Base-by-base conservation (phyloP, 2,797 vertebrate species). In the Vireo griseus region DNA sequence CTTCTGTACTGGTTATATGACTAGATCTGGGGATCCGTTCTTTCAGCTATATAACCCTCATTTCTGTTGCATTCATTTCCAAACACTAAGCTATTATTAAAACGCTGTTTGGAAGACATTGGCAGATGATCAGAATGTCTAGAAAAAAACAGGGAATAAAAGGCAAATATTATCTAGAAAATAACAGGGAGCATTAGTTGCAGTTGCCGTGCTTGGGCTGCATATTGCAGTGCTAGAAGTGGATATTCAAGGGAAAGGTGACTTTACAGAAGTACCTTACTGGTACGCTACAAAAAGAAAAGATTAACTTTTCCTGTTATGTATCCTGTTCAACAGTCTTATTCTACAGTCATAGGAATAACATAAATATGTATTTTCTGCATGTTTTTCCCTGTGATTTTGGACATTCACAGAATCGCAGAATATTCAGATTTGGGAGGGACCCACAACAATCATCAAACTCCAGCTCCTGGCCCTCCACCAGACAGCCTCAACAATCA, bases 221-320 rank as follows among this genome's bases (percentile, higher is more conserved):
- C 15, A 52, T n/a, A 12, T 26, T 62, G 19, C n/a, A 72, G 10
- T 42, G 8, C 20, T n/a, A 21, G 9, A 58, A 19, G 33, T 42
- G 29, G 7, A 2, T 33, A 40, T 1, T 0, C 3, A 5, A 37
- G 8, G 18, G 4, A 28, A 35, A 35, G 7, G 5, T 15, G 8
- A 25, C 11, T n/a, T 69, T 81, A 20, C 11, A 48, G 29, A 72
- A 76, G 7, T n/a, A 42, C 2, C 19, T 69, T 44, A 21, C 21
- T 33, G 16, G 5, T 8, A 48, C 11, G 33, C 9, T 45, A 37
- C 2, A 39, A 33, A 89, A 72, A 40, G 2, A 57, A 58, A 51
- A 2, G 1, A 15, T 5, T 63, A 19, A 35, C 35, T 35, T 35
- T 35, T 35, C 35, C 3, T 26, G 5, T 19, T 55, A 31, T 10